A percentile compares a stretch with the other conserved stretches of the same genome.
Evolutionary conservation across 1,140 invertebrate genomes (phyloP).

Genomic region (Zeugodacus cucurbitae): DNA sequence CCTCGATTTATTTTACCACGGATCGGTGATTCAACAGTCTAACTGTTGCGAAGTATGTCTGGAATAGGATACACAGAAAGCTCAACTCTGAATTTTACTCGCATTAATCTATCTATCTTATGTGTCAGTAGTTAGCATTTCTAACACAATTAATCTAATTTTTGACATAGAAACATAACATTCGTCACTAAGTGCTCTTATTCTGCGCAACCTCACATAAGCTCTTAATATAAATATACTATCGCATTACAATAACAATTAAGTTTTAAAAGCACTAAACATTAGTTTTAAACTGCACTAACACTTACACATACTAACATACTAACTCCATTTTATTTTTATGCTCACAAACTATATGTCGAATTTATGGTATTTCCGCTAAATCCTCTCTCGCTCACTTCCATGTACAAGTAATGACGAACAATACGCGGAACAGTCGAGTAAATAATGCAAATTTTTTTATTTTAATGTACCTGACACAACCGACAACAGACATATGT

Average conservation of each 20-base stretch:
- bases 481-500: background rate
- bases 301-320: background rate
- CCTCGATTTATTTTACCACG: too few species aligned
- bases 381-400: background rate
- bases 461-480: background rate
- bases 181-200: too few species aligned
- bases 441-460: background rate
- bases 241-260: background rate
- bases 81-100: too few species aligned
- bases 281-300: background rate
- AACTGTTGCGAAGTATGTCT: too few species aligned
- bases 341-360: background rate
- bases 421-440: background rate
- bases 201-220: background rate
- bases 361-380: background rate
- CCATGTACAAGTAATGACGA: background rate
- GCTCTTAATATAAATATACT: background rate
- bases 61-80: too few species aligned
- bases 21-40: too few species aligned
- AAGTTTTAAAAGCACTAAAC: background rate
- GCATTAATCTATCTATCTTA: too few species aligned
- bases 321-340: background rate
- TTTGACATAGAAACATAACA: too few species aligned
- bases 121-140: too few species aligned
- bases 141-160: too few species aligned